Base-by-base conservation (phyloP, 2,888 invertebrate species). In the Lasioglossum marginatum region DNA sequence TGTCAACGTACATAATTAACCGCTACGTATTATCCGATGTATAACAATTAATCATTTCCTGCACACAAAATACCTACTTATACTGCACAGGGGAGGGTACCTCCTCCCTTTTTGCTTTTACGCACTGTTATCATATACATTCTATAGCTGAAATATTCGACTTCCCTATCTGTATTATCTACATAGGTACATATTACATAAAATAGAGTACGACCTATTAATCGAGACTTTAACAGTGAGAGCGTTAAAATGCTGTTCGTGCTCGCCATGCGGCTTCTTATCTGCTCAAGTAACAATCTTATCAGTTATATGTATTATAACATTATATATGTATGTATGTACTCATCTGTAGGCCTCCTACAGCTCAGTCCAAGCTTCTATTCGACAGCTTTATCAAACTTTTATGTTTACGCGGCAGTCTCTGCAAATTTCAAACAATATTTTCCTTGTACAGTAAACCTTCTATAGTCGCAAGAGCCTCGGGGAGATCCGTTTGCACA, bases 1-100 rank as follows among this genome's bases (percentile, higher is more conserved):
- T 57, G 57, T n/a, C 52, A 52, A 52, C n/a, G 52, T 57, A 57
- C 57, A 57, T n/a, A n/a, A 57, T 57, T 57, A 57, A 57, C 57
- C 57, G n/a, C 27, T 27, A 60, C 57, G 57, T 60, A 60, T 60
- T 27, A 60, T 60, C 4, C 27, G 27, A n/a, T 60, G 27, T 60
- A 14, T 60, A 60, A 27, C 57, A 60, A 27, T 14, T 12, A 60
- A 60, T 10, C 10, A 12, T n/a, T 57, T 27, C 4, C 12, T 60
- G 57, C n/a, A 60, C 57, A 27, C 12, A 12, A 12, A n/a, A 12
- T n/a, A 12, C 12, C 12, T 12, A 12, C n/a, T n/a, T 12, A 12
- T n/a, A n/a, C 57, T 27, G 57, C n/a, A 23, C n/a, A n/a, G 57
- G 57, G 23, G n/a, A 40, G 57, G 23, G 4, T 19, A 48, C 19